Conservation (phyloP, 1,140 invertebrate species). For the Bacillus rossius region DNA sequence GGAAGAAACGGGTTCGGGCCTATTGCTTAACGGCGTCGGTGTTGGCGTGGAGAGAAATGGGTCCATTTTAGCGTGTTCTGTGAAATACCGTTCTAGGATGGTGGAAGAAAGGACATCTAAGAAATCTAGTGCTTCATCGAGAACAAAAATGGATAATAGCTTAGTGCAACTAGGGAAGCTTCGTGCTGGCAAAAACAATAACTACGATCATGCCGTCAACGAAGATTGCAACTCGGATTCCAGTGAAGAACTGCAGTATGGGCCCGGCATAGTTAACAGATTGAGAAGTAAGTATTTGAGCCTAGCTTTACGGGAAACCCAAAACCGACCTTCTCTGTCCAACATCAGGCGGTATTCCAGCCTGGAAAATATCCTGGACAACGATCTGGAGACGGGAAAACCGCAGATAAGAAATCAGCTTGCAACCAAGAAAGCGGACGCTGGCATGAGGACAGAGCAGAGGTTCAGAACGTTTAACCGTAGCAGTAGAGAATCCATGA, state of each 20-base stretch:
- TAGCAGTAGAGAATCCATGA: slow-evolving; percentile 54
- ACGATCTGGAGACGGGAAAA: slow-evolving; percentile 42
- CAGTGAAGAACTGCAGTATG: slow-evolving; percentile 79
- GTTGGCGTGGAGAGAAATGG: slow-evolving; percentile 1
- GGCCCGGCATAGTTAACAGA: slow-evolving; percentile 85
- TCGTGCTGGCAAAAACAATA: slow-evolving; percentile 23
- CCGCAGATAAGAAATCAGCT: slow-evolving; percentile 19
- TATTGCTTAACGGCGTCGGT: slow-evolving; percentile 15
- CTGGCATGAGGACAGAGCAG: background rate
- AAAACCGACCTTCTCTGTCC: slow-evolving; percentile 54
- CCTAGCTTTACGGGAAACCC: slow-evolving; percentile 63
- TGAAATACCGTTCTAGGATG: slow-evolving; percentile 16
- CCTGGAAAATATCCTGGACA: slow-evolving; percentile 76
- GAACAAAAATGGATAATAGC: slow-evolving; percentile 17
- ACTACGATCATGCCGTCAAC: slow-evolving; percentile 22
- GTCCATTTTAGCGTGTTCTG: too few species aligned
- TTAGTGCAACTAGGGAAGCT: slow-evolving; percentile 19
- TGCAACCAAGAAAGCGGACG: slow-evolving; percentile 16
- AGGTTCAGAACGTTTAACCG: slow-evolving; percentile 17
- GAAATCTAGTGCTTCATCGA: slow-evolving; percentile 28
- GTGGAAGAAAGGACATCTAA: slow-evolving; percentile 19
- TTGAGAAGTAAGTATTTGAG: slow-evolving; percentile 79
- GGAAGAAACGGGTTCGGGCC: background rate
- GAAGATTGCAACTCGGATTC: slow-evolving; percentile 49
- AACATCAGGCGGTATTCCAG: slow-evolving; percentile 70